Percentiles rank a stretch among this genome's conserved stretches.
phyloP scores from a whole-genome alignment of 2,888 invertebrate species.

The Cynaeus angustus region DNA sequence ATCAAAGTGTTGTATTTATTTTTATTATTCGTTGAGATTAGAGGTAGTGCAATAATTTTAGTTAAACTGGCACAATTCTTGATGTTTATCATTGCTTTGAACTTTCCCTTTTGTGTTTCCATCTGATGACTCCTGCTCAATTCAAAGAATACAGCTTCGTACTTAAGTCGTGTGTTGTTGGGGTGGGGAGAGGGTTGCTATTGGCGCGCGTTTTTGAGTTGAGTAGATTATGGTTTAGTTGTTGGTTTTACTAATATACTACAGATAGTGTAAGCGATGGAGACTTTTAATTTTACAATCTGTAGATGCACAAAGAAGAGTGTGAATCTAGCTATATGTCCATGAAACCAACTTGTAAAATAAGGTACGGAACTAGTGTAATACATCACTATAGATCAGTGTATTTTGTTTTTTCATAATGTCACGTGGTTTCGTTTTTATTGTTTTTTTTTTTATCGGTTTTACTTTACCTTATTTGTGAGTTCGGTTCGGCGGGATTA shows the following conservation, averaged over 20 bases:
- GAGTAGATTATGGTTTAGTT: constrained; percentile 45
- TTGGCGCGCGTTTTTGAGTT: constrained; percentile 45
- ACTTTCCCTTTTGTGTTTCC: constrained; percentile 42
- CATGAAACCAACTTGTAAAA: constrained; percentile 60
- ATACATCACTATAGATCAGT: constrained; percentile 58
- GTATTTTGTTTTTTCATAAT: constrained; percentile 47
- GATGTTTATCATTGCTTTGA: constrained; percentile 29
- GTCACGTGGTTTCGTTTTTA: constrained; percentile 38
- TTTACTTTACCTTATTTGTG: constrained; percentile 47
- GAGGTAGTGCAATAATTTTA: constrained; percentile 58
- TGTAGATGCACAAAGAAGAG: constrained; percentile 63
- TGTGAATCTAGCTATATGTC: constrained; percentile 62
- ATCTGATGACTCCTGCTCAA: constrained; percentile 47
- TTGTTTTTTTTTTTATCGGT: constrained; percentile 41
- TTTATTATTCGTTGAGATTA: constrained; percentile 56
- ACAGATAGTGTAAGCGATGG: constrained; percentile 65
- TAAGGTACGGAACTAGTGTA: constrained; percentile 58
- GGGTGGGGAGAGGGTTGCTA: constrained; percentile 18
- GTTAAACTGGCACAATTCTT: constrained; percentile 34
- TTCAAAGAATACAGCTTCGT: constrained; percentile 44
- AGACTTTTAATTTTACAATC: constrained; percentile 64
- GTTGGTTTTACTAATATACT: constrained; percentile 44
- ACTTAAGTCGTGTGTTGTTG: constrained; percentile 41
- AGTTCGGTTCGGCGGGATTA: constrained; percentile 54
- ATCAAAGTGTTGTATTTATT: constrained; percentile 63